phyloP scores from a whole-genome alignment of 2,888 invertebrate genomes.

The Adineta ricciae region DNA sequence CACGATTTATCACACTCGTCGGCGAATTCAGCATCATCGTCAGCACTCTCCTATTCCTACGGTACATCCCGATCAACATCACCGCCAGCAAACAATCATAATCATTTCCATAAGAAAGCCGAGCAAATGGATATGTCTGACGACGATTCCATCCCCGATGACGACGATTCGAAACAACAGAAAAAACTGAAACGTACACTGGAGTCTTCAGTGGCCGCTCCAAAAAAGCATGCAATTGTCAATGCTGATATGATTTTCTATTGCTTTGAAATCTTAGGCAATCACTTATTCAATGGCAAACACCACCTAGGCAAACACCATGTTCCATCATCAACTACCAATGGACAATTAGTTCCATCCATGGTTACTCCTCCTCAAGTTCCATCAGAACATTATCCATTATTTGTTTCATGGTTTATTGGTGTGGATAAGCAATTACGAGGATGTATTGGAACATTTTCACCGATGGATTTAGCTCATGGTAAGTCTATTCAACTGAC shows the following conservation, averaged over 20 bases:
- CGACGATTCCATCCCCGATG: background rate
- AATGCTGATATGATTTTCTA: slow-evolving; percentile 33
- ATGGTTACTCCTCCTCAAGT: background rate
- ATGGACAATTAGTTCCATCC: background rate
- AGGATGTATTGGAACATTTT: slow-evolving; percentile 97
- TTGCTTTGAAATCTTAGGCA: slow-evolving; percentile 32
- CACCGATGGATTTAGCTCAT: slow-evolving; percentile 69
- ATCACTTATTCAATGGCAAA: slow-evolving; percentile 24
- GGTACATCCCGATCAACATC: background rate
- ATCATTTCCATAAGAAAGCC: background rate
- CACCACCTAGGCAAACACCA: background rate
- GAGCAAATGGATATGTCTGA: background rate
- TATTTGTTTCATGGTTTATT: slow-evolving; percentile 98
- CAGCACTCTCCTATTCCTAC: background rate
- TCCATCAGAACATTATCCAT: slow-evolving; percentile 54
- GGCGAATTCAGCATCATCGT: slow-evolving; percentile 1
- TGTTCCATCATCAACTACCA: background rate
- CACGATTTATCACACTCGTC: background rate
- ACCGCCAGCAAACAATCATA: background rate
- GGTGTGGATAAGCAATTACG: slow-evolving; percentile 85
- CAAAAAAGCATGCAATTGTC: background rate
- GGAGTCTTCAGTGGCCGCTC: background rate
- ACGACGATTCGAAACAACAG: background rate
- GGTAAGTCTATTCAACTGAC: background rate
- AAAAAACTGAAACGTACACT: background rate